Percentiles rank a stretch among this genome's conserved stretches.
Evolutionary conservation across 2,113 vertebrate genomes (phyloP).

Genomic region (Megaceryle maxima): DNA sequence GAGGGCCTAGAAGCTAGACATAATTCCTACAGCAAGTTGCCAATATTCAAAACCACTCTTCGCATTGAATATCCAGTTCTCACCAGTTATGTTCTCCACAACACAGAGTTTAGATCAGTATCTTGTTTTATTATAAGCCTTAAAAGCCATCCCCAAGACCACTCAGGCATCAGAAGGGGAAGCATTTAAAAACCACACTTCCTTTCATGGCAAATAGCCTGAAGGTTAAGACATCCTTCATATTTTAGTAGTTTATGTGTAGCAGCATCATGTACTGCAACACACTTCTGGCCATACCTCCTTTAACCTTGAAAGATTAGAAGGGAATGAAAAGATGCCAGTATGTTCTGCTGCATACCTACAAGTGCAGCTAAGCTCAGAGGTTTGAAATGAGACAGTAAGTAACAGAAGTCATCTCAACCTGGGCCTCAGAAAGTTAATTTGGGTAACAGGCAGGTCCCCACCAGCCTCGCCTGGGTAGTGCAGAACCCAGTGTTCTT

Average conservation of each 20-base stretch:
- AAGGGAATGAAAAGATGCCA: not conserved
- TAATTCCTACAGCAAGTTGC: not conserved
- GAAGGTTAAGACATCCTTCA: not conserved
- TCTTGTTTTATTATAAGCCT: not conserved
- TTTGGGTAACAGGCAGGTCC: not conserved
- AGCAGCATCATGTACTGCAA: not conserved
- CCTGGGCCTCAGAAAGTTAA: not conserved
- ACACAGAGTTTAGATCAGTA: not conserved
- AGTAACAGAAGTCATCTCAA: not conserved
- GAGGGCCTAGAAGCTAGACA: not conserved
- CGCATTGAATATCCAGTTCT: not conserved
- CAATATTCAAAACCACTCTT: not conserved
- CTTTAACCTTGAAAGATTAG: not conserved
- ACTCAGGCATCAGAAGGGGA: not conserved
- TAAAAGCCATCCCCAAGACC: not conserved
- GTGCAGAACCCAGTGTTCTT: not conserved
- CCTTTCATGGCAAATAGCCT: not conserved
- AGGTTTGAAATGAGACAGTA: not conserved
- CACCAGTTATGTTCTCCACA: not conserved
- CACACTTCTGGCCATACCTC: not conserved
- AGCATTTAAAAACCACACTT: not conserved
- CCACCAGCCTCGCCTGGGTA: not conserved
- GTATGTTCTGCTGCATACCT: accelerated
- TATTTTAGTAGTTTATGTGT: not conserved
- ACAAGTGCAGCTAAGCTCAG: not conserved